phyloP scores from a whole-genome alignment of 1,140 invertebrate species.

The Zaprionus vittiger region DNA sequence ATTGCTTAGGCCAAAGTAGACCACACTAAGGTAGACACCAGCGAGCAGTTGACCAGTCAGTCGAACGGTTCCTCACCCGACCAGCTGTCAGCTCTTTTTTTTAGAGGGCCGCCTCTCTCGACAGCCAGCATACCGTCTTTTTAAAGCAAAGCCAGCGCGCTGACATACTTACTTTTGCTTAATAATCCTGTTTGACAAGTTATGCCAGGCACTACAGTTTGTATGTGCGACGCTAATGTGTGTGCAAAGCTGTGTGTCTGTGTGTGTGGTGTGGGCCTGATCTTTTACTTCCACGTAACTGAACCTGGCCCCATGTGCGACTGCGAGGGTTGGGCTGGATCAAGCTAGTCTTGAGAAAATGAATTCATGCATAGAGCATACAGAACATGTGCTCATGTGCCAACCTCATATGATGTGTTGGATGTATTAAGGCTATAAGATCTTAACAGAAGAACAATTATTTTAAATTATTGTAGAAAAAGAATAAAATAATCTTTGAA shows the following conservation, averaged over 20 bases:
- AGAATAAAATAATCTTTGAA: too few species aligned
- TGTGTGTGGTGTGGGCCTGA: conserved; percentile 39
- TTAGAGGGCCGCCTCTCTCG: conserved; percentile 47
- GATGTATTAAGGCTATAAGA: neutral
- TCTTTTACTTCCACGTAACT: conserved; percentile 77
- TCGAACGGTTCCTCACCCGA: conserved; percentile 14
- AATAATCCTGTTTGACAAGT: conserved; percentile 82
- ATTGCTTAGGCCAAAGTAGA: conserved; percentile 41
- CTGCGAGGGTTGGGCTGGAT: conserved; percentile 47
- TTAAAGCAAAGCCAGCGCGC: conserved; percentile 39
- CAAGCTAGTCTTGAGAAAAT: neutral
- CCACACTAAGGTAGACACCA: conserved; percentile 52
- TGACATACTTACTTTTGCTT: conserved; percentile 75
- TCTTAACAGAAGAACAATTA: too few species aligned
- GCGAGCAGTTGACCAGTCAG: conserved; percentile 54
- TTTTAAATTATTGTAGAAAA: too few species aligned
- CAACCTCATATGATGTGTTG: neutral
- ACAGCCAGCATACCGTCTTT: conserved; percentile 15
- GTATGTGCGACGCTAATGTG: neutral
- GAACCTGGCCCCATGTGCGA: conserved; percentile 70
- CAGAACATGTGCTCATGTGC: neutral
- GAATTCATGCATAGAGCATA: neutral
- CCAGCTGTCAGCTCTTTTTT: conserved; percentile 70
- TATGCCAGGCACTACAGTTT: conserved; percentile 42
- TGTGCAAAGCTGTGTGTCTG: neutral